Conservation (phyloP, 2,888 invertebrate species). For the Willowsia nigromaculata region DNA sequence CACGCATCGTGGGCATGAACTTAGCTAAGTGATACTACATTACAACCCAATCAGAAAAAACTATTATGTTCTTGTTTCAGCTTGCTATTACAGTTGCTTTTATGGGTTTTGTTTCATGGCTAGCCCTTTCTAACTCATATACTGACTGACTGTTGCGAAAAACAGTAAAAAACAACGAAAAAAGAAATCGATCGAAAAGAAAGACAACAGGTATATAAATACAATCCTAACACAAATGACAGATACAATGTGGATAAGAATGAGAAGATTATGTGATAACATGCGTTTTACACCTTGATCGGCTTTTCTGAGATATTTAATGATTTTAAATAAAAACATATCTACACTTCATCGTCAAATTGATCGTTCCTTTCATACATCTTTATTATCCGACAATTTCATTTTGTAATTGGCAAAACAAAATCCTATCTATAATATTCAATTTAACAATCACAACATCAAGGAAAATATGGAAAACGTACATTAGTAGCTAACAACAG, state of each 20-base stretch:
- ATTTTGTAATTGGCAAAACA: not conserved
- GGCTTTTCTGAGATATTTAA: no score
- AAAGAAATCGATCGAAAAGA: constrained; percentile 19
- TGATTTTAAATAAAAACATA: no score
- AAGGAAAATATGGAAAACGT: not conserved
- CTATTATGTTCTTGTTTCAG: no score
- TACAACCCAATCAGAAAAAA: no score
- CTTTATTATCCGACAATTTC: not conserved
- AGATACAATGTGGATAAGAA: not conserved
- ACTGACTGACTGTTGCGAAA: not conserved
- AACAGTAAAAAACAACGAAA: not conserved
- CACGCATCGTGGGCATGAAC: not conserved
- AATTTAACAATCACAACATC: constrained; percentile 14
- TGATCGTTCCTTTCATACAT: not conserved
- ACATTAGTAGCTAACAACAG: constrained; percentile 16
- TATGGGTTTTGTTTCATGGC: not conserved
- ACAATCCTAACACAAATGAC: not conserved
- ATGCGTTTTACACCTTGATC: no score
- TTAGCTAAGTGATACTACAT: no score
- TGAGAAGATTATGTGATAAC: no score
- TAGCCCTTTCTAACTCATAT: not conserved
- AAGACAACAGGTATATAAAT: not conserved
- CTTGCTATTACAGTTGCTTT: not conserved
- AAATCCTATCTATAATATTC: not conserved
- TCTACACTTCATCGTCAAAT: not conserved